Percentiles rank a stretch among this genome's conserved stretches.
Conservation (phyloP, 2,888 invertebrate species). For the Sesia apiformis region DNA sequence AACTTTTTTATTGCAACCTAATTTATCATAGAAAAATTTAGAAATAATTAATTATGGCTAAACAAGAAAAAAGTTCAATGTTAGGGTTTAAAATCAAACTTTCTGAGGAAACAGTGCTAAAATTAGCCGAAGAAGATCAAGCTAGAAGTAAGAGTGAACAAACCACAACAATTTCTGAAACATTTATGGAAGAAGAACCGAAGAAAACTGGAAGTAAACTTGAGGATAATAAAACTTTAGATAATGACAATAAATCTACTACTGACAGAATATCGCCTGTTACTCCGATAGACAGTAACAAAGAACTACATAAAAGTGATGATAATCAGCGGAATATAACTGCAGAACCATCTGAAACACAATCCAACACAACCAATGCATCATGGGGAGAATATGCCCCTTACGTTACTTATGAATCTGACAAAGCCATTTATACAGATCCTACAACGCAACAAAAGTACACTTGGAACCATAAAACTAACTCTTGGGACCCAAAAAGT, state of each 20-base stretch:
- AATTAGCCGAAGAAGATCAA: constrained; percentile 49
- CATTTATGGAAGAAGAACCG: not conserved
- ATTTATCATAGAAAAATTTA: too few relatives aligned
- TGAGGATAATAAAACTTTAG: not conserved
- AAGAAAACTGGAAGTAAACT: not conserved
- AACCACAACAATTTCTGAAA: not conserved
- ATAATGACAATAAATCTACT: not conserved
- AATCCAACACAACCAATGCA: constrained; percentile 6
- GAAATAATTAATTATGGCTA: constrained; percentile 26
- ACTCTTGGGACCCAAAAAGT: constrained; percentile 62
- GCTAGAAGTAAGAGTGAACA: constrained; percentile 16
- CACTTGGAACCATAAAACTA: constrained; percentile 73
- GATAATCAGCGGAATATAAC: not conserved
- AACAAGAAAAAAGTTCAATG: constrained; percentile 38
- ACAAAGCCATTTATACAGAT: constrained; percentile 83
- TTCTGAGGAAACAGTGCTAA: constrained; percentile 60
- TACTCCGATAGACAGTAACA: not conserved
- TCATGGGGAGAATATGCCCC: constrained; percentile 66
- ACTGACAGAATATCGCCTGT: not conserved
- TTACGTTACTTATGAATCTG: constrained; percentile 81
- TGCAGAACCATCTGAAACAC: constrained; percentile 1
- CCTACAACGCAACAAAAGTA: constrained; percentile 80
- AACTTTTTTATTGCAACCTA: too few relatives aligned
- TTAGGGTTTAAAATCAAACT: constrained; percentile 66
- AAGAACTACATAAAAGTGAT: not conserved